Base-by-base conservation (phyloP, 2,888 invertebrate species). In the Anaspis maculata region DNA sequence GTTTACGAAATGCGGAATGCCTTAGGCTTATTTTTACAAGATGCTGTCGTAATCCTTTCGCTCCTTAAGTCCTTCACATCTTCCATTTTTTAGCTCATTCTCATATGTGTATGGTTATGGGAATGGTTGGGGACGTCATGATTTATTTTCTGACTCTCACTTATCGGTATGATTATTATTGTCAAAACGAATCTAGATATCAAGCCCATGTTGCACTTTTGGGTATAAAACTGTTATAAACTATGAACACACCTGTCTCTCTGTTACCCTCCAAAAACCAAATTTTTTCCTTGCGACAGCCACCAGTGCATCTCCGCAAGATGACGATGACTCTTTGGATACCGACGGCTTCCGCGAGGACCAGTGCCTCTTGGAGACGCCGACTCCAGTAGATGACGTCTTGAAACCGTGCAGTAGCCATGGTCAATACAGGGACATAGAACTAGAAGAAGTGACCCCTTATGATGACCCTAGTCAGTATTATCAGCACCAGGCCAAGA, bases 311-410 rank as follows among this genome's bases (percentile, higher is more conserved):
- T 70, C 70, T 41, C 70, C 70, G 36, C 70, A 69, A 56, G 70
- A 70, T 51, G 70, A 71, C 59, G 71, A 71, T 53, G 71, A 71
- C 50, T 70, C 70, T 29, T 59, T 71, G 64, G 71, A 70, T 51
- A 69, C 69, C 27, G 70, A 71, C 52, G 70, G 70, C 50, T 71
- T 69, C 54, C 68, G 64, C 46, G 67, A 67, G 52, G 69, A 69
- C 46, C 65, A 67, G 44, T 67, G 61, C 49, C 59, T 68, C 28
- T 51, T 68, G 52, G 69, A 69, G 53, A 69, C 69, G 15, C 68
- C 69, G 6, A 66, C 67, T 15, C 62, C 65, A 9, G 52, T 52
- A 22, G 58, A 59, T 36, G 56, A 55, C 19, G 32, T 34, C 19
- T 15, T 31, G 4, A 34, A 28, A 16, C 34, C 34, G 14, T 34